These are phyloP conservation scores for Pipistrellus pipistrellus DNA, from an alignment of 2,797 vertebrate genomes.

Conservation along the genomic window DNA sequence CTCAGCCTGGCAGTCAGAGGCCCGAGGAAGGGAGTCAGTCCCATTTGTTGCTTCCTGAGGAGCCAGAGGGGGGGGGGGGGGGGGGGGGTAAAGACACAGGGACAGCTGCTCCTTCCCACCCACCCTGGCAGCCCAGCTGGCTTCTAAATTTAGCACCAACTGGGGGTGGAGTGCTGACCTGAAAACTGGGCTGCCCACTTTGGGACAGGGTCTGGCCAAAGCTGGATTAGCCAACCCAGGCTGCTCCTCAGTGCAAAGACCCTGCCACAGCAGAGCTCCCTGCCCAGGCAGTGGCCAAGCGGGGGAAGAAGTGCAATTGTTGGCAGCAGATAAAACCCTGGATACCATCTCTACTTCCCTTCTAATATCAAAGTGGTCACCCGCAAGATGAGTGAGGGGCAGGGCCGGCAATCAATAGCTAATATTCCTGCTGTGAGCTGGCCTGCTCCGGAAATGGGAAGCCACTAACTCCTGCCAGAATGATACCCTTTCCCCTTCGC, in stretches of 20 bases:
- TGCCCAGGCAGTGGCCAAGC: neutral
- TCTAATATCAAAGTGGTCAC: slow-evolving; percentile 53
- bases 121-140: neutral
- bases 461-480: slow-evolving; percentile 37
- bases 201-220: neutral
- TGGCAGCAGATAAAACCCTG: slow-evolving; percentile 84
- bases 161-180: neutral
- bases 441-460: slow-evolving; percentile 81
- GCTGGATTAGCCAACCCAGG: neutral
- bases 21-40: slow-evolving; percentile 18
- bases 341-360: slow-evolving; percentile 83
- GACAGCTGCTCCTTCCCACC: neutral
- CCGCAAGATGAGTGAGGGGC: slow-evolving; percentile 68
- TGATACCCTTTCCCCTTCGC: slow-evolving; percentile 32
- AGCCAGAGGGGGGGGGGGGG: too few species aligned
- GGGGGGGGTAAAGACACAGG: too few species aligned
- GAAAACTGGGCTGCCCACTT: neutral
- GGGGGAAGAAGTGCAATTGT: slow-evolving; percentile 79
- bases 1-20: neutral
- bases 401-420: slow-evolving; percentile 72
- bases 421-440: slow-evolving; percentile 69
- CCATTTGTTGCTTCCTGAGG: neutral
- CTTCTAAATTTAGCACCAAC: slow-evolving; percentile 49
- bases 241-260: neutral
- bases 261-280: neutral